Base-by-base conservation (phyloP, 2,797 vertebrate genomes). In the Tapera naevia region DNA sequence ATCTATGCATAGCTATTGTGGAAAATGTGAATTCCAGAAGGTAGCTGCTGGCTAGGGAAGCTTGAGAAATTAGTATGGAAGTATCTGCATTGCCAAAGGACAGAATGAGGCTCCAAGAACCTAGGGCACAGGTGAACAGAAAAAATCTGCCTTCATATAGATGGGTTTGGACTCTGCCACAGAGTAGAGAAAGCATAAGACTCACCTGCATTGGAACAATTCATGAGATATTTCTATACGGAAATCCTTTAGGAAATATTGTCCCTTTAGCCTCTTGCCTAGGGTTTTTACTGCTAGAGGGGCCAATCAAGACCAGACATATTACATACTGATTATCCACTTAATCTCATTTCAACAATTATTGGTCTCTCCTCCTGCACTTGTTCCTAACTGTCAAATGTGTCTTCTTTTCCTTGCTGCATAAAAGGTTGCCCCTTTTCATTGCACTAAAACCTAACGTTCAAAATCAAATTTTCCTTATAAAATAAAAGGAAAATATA, bases 281-380 rank as follows among this genome's bases (percentile, higher is more conserved):
- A 18, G 48, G 19, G 28, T 62, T 81, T 95, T 82, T 75, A 37
- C 43, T 67, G 82, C 82, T 84, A 39, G 58, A 88, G 53, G 56
- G 67, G 53, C 84, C 73, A 94, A 76, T 88, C 56, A 71, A 30
- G 25, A 41, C 70, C 50, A 80, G 73, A 56, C 48, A 70, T 33
- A 91, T 91, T 91, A 93, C 53, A 54, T 46, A 80, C 48, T 93
- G 89, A 81, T 97, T 93, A 91, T 66, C 73, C 70, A 76, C 58
- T 86, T 97, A 95, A 94, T 91, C 66, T 94, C 62, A 88, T 93
- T 94, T 88, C 30, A 35, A 57, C 83, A 92, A 13, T 88, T 91
- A 86, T 62, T 76, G 66, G 27, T 89, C 33, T 88, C 51, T 88
- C 56, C 67, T 86, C 24, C 64, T 91, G 56, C 50, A 72, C 58